These are phyloP conservation scores for Agonopterix alstromeriana DNA, from an alignment of 2,888 invertebrate species.

Conservation along the genomic window DNA sequence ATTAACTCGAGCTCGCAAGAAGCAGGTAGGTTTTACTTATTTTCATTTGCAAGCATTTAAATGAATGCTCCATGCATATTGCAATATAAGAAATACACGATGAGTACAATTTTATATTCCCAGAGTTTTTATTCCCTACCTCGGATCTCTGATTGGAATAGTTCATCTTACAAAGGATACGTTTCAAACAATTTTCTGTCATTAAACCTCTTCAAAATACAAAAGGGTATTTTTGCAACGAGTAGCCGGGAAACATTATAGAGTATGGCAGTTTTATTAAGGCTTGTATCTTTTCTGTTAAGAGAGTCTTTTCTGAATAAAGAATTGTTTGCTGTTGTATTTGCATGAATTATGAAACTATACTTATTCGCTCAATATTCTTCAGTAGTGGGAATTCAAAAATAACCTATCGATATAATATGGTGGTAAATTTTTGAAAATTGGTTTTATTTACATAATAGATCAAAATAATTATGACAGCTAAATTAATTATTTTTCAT, in stretches of 20 bases:
- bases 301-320: too few species aligned
- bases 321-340: too few species aligned
- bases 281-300: constrained; percentile 17
- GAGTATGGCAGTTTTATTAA: constrained; percentile 38
- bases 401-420: too few species aligned
- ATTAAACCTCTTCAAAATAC: constrained; percentile 42
- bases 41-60: background rate
- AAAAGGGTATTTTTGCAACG: constrained; percentile 36
- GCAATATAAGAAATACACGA: constrained; percentile 15
- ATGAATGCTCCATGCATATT: constrained; percentile 4
- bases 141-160: constrained; percentile 42
- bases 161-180: constrained; percentile 45
- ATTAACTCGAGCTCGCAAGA: too few species aligned
- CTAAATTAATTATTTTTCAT: too few species aligned
- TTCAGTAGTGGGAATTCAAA: too few species aligned
- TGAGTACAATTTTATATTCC: constrained; percentile 33
- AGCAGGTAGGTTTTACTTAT: too few species aligned
- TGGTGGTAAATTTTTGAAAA: too few species aligned
- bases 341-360: too few species aligned
- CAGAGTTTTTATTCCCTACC: constrained; percentile 17
- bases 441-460: too few species aligned
- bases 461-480: too few species aligned
- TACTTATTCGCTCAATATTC: too few species aligned
- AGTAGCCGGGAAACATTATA: constrained; percentile 27
- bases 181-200: constrained; percentile 53